Evolutionary conservation across 1,140 invertebrate genomes (phyloP).

Genomic region (Rhopalosiphum maidis): DNA sequence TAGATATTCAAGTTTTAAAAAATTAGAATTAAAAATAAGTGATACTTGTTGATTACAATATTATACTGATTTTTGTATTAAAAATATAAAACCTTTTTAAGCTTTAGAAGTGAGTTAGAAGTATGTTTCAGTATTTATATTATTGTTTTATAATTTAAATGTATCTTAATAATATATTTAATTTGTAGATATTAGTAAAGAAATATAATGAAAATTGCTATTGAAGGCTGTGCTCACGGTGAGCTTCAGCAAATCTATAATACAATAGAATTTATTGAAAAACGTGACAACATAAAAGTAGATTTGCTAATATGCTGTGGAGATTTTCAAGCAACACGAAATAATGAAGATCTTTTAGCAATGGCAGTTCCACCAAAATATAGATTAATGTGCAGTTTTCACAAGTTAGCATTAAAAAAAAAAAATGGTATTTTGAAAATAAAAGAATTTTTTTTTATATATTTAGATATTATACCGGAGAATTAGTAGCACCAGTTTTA

Average conservation of each 20-base stretch:
- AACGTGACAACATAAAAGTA: constrained; percentile 74
- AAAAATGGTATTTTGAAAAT: constrained; percentile 21
- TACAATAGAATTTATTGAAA: constrained; percentile 76
- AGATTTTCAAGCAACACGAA: constrained; percentile 91
- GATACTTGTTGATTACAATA: no score
- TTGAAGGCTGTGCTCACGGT: constrained; percentile 98
- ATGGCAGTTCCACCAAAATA: constrained; percentile 97
- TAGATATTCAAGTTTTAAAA: background rate
- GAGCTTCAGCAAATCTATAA: constrained; percentile 96
- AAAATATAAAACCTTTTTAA: background rate
- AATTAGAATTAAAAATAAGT: no score
- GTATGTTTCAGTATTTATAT: background rate
- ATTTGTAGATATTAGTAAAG: background rate
- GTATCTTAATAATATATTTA: background rate
- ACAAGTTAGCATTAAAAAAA: constrained; percentile 75
- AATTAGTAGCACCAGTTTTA: constrained; percentile 86
- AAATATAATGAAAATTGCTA: constrained; percentile 86
- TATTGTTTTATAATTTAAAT: background rate
- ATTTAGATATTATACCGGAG: constrained; percentile 91
- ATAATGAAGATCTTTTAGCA: constrained; percentile 79
- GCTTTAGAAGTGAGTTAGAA: background rate
- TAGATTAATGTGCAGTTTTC: constrained; percentile 89
- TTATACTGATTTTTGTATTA: background rate
- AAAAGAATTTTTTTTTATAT: constrained; percentile 58
- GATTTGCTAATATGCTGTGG: constrained; percentile 96